These are phyloP conservation scores for Lemur catta DNA, from an alignment of 2,797 vertebrate species.

Conservation along the genomic window DNA sequence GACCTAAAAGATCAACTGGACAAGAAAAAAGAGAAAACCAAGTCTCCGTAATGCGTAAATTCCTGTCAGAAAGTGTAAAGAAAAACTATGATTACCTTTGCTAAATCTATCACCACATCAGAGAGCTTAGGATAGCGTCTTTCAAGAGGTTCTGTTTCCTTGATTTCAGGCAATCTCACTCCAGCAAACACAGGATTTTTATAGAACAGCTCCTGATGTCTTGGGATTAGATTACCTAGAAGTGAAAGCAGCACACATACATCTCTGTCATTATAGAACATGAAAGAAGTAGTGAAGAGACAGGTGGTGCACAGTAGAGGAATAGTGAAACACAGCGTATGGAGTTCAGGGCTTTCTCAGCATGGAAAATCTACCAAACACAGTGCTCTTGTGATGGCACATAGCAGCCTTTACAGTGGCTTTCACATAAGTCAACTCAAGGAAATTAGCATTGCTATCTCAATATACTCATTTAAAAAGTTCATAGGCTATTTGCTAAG, in stretches of 20 bases:
- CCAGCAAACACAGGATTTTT: conserved; percentile 91
- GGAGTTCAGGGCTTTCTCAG: background rate
- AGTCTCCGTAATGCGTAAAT: background rate
- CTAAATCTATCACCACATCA: conserved; percentile 82
- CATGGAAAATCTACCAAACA: background rate
- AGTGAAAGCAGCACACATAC: conserved; percentile 14
- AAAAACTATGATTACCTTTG: conserved; percentile 83
- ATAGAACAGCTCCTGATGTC: conserved; percentile 91
- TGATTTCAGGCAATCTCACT: conserved; percentile 87
- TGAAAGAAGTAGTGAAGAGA: background rate
- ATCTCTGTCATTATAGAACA: background rate
- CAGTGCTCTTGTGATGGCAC: background rate
- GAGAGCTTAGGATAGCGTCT: conserved; percentile 86
- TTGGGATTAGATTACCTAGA: conserved; percentile 90
- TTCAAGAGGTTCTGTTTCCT: conserved; percentile 83
- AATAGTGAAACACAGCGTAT: background rate
- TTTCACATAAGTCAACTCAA: background rate
- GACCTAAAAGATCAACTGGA: background rate
- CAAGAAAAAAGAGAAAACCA: background rate
- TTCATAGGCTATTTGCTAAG: background rate
- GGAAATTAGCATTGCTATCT: background rate
- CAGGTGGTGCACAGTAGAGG: background rate
- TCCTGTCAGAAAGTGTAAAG: background rate
- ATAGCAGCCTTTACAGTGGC: background rate
- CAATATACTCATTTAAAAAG: background rate